phyloP scores from a whole-genome alignment of 2,113 vertebrate genomes.

The Corythaeola cristata region DNA sequence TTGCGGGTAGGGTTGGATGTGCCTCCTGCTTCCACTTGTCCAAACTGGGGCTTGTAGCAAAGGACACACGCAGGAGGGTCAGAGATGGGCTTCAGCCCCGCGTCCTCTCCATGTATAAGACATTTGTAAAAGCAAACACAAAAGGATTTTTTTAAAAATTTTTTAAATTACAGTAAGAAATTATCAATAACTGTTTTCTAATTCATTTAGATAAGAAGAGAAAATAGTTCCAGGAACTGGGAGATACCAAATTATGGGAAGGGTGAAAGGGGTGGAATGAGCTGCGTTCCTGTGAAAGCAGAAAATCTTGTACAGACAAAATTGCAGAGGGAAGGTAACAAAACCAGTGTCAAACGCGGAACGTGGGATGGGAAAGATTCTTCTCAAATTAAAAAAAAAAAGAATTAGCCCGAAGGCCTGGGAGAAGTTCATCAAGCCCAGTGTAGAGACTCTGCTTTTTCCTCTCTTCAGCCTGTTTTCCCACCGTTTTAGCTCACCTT shows the following conservation, averaged over 20 bases:
- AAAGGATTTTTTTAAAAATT: neutral
- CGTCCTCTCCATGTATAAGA: neutral
- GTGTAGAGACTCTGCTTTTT: neutral
- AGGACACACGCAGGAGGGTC: neutral
- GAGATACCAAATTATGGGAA: neutral
- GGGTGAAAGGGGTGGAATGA: neutral
- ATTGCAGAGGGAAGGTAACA: neutral
- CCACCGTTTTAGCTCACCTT: neutral
- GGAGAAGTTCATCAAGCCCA: neutral
- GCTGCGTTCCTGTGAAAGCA: neutral
- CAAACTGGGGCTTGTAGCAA: neutral
- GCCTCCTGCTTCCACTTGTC: no score
- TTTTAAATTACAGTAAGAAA: neutral
- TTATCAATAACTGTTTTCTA: neutral
- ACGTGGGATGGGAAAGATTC: neutral
- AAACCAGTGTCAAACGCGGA: fast-evolving
- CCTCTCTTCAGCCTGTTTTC: no score
- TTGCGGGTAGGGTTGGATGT: neutral
- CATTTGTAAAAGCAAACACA: neutral
- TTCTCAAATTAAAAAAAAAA: neutral
- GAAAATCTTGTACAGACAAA: neutral
- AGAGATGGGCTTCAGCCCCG: neutral
- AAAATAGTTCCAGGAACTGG: neutral
- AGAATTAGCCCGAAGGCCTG: neutral
- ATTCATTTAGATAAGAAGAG: neutral